Evolutionary conservation across 2,113 vertebrate genomes (phyloP).

Genomic region (Eolophus roseicapilla): DNA sequence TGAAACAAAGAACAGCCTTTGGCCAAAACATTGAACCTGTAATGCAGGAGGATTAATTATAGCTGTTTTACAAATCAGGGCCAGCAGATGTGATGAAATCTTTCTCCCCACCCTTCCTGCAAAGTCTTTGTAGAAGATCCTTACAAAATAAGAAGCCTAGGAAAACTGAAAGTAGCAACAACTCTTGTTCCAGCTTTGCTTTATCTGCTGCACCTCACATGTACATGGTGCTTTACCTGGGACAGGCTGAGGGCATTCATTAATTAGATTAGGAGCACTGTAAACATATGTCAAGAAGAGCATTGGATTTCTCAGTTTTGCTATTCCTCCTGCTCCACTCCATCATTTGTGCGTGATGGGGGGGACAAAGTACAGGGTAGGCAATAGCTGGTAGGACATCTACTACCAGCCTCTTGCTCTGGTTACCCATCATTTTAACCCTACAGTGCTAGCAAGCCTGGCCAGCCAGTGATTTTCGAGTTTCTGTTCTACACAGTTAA

Average conservation of each 20-base stretch:
- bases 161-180: neutral
- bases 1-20: neutral
- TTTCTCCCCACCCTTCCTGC: neutral
- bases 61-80: neutral
- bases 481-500: neutral
- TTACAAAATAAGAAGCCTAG: neutral
- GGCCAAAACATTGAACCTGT: neutral
- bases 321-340: neutral
- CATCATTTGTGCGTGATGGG: rapidly evolving
- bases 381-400: neutral
- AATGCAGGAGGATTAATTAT: neutral
- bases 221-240: rapidly evolving
- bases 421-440: neutral
- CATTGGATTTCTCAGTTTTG: neutral
- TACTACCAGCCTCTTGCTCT: neutral
- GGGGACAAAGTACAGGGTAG: rapidly evolving
- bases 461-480: neutral
- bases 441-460: neutral
- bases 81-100: neutral
- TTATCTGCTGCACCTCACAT: neutral
- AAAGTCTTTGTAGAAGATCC: neutral
- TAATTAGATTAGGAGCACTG: rapidly evolving
- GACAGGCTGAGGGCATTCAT: neutral
- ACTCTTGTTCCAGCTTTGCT: neutral
- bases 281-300: neutral